These are phyloP conservation scores for Planococcus citri DNA, from an alignment of 1,140 invertebrate species.

Conservation along the genomic window DNA sequence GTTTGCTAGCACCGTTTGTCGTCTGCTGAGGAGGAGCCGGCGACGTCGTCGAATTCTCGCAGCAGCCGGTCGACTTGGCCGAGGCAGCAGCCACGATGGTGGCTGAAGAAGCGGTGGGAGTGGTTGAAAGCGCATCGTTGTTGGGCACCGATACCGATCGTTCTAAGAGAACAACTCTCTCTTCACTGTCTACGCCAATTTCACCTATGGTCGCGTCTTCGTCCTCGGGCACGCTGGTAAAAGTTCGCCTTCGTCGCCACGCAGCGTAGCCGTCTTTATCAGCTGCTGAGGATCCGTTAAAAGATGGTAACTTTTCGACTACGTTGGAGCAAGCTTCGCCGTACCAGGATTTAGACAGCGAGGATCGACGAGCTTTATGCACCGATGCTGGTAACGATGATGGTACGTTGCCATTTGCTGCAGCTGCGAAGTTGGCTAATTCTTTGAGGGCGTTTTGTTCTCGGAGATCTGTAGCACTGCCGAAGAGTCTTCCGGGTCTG, in stretches of 20 bases:
- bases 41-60: neutral
- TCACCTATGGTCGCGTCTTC: neutral
- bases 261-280: neutral
- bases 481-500: neutral
- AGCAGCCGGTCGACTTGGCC: neutral
- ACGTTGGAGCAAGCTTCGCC: neutral
- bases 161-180: neutral
- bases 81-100: neutral
- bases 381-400: neutral
- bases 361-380: neutral
- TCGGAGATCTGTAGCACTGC: neutral
- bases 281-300: neutral
- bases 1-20: slow-evolving; percentile 17
- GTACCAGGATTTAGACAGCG: slow-evolving; percentile 8
- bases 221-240: slow-evolving; percentile 2
- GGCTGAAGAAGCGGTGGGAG: neutral
- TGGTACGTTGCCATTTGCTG: neutral
- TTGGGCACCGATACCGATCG: neutral
- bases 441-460: neutral
- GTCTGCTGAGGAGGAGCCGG: neutral
- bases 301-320: neutral
- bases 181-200: neutral
- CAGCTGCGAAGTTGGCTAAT: too few species aligned
- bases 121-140: neutral
- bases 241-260: neutral